Conservation (phyloP, 1,140 invertebrate genomes). For the Helicoverpa armigera region DNA sequence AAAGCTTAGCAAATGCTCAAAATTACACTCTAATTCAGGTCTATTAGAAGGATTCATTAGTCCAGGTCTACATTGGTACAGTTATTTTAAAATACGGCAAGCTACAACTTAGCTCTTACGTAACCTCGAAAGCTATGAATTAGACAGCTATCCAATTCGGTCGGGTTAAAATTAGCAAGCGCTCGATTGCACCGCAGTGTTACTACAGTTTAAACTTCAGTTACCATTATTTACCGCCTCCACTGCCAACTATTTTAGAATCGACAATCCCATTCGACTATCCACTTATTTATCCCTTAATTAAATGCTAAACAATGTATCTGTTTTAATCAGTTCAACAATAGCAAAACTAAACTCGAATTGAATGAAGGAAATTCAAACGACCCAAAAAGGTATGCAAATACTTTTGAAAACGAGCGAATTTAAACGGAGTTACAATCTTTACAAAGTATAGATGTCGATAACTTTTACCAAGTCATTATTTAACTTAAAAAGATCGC, state of each 20-base stretch:
- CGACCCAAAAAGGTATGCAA: background rate
- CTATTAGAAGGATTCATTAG: no score
- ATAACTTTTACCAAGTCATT: slow-evolving; percentile 19
- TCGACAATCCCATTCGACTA: background rate
- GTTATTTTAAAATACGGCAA: no score
- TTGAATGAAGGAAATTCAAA: background rate
- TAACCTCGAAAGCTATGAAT: background rate
- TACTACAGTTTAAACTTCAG: slow-evolving; percentile 17
- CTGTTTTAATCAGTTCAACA: background rate
- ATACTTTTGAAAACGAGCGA: background rate
- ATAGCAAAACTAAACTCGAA: background rate
- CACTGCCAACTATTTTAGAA: background rate
- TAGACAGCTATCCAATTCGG: background rate
- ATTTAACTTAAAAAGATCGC: slow-evolving; percentile 15
- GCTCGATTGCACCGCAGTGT: background rate
- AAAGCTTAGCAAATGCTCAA: no score
- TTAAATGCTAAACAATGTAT: background rate
- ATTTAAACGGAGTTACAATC: background rate
- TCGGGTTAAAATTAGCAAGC: background rate
- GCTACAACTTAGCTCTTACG: background rate
- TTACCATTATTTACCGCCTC: slow-evolving; percentile 11
- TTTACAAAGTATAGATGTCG: background rate
- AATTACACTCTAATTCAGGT: no score
- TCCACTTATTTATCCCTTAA: background rate
- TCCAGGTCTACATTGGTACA: no score